Base-by-base conservation (phyloP, 1,140 invertebrate genomes). In the Drosophila burlai region DNA sequence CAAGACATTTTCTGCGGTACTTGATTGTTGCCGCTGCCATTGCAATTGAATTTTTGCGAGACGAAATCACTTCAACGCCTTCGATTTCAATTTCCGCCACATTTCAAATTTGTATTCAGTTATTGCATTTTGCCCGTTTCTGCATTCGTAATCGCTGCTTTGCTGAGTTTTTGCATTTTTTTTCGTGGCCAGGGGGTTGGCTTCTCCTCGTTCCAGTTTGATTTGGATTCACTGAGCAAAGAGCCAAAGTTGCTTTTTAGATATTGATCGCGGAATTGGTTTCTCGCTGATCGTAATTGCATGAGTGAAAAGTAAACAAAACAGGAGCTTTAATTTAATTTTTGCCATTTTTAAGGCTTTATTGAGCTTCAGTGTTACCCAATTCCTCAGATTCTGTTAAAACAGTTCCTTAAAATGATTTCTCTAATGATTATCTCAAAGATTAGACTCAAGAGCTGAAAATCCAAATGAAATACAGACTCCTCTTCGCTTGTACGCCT, bases 41-140 rank as follows among this genome's bases (percentile, higher is more conserved):
- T 84, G 61, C 78, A 89, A 89, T 89, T 90, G 85, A 85, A 82
- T 82, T 84, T 90, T 90, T 77, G 85, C 83, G 85, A 85, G 85
- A 90, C 85, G 79, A 90, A 90, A 90, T 90, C 85, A 90, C 85
- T 90, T 90, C 85, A 90, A 90, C 85, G 85, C 85, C 85, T 90
- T 90, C 81, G 81, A 90, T 90, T 90, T 90, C 85, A 90, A 90
- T 90, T 90, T 90, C 85, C 84, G 84, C 64, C 83, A 76, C 77
- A 81, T 85, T 87, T 84, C 61, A 76, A 85, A 89, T 81, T 90
- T 77, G 67, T 80, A 68, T 85, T 85, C 76, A 57, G 68, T 77
- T 82, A 85, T 90, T 90, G 81, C 75, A 76, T 82, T 81, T 85
- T 26, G 63, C 62, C 59, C 47, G 29, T 45, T 52, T 61, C 31